Percentiles rank a stretch among this genome's conserved stretches.
These are phyloP conservation scores for Saturnia pavonia DNA, from an alignment of 2,888 invertebrate genomes.

Conservation along the genomic window DNA sequence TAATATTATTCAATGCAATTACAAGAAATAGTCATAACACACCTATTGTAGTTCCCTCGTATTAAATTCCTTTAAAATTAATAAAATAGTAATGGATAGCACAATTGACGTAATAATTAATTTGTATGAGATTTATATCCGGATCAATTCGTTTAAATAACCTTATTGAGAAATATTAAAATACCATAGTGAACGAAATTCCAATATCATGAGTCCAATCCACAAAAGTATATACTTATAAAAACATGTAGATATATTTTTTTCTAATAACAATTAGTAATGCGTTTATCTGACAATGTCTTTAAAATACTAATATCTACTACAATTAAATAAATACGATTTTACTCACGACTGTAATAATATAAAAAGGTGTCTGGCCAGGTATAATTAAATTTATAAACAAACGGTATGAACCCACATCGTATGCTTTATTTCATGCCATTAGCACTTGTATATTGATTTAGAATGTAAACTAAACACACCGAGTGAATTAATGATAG, in stretches of 20 bases:
- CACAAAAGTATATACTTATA: neutral
- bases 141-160: too few species aligned
- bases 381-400: slow-evolving; percentile 1
- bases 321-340: neutral
- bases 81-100: too few species aligned
- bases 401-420: slow-evolving; percentile 13
- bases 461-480: slow-evolving; percentile 60
- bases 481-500: slow-evolving; percentile 61
- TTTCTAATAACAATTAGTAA: neutral
- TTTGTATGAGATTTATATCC: too few species aligned
- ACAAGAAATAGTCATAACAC: too few species aligned
- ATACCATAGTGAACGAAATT: neutral
- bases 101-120: neutral
- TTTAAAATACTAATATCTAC: neutral
- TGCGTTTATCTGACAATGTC: neutral
- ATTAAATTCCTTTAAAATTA: too few species aligned
- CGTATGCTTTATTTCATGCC: slow-evolving; percentile 59
- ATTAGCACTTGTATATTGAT: slow-evolving; percentile 66
- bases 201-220: neutral
- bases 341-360: neutral
- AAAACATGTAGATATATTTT: neutral
- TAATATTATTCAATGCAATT: too few species aligned
- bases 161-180: neutral
- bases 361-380: neutral
- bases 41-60: too few species aligned